Evolutionary conservation across 1,140 invertebrate genomes (phyloP).

Genomic region (Cylas formicarius): DNA sequence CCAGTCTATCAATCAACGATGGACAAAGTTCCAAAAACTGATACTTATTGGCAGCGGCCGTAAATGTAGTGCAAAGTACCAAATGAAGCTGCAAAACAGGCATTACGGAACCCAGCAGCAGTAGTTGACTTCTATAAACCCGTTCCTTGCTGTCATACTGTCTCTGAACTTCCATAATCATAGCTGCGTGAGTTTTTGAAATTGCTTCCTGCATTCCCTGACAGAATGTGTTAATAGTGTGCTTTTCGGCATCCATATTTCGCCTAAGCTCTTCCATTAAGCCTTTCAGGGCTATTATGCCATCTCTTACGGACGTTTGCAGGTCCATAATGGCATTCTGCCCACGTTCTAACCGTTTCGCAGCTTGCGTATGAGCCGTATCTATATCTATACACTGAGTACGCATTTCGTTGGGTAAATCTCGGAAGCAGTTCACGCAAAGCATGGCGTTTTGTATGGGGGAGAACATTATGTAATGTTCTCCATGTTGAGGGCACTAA

Average conservation of each 20-base stretch:
- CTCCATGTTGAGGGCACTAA: conserved; percentile 58
- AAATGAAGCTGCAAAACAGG: conserved; percentile 61
- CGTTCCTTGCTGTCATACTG: conserved; percentile 62
- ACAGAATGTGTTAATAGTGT: conserved; percentile 57
- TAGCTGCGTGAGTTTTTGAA: conserved; percentile 55
- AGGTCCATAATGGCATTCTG: conserved; percentile 42
- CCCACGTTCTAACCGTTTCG: conserved; percentile 58
- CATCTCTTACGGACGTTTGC: conserved; percentile 53
- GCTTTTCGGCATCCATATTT: conserved; percentile 60
- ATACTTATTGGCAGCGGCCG: conserved; percentile 60
- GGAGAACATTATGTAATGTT: conserved; percentile 67
- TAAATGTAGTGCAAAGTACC: conserved; percentile 60
- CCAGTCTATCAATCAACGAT: conserved; percentile 57
- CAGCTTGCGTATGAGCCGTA: conserved; percentile 60
- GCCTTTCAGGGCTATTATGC: conserved; percentile 56
- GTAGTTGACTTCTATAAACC: conserved; percentile 53
- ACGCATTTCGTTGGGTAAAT: conserved; percentile 55
- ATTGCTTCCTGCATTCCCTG: conserved; percentile 60
- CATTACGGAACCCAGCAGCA: conserved; percentile 52
- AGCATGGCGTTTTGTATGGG: conserved; percentile 60
- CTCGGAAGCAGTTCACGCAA: conserved; percentile 63
- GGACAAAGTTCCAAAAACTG: conserved; percentile 64
- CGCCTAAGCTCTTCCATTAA: conserved; percentile 58
- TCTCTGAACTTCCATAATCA: conserved; percentile 57
- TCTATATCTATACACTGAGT: conserved; percentile 65